Evolutionary conservation across 2,888 invertebrate genomes (phyloP).

Genomic region (Criorhina ranunculi): DNA sequence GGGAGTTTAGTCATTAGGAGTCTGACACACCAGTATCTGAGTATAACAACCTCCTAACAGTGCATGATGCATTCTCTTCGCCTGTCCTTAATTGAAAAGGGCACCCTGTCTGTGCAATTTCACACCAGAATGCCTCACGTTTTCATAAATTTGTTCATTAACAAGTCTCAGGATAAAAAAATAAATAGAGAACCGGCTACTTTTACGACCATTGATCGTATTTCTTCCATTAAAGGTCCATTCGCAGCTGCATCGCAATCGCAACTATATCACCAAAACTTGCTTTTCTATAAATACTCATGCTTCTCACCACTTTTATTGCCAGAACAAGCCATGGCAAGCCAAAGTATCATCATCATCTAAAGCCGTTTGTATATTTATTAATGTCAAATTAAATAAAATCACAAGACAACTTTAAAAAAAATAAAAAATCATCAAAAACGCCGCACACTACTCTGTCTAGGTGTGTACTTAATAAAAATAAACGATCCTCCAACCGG

Average conservation of each 20-base stretch:
- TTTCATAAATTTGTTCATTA: constrained; percentile 11
- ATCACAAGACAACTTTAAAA: constrained; percentile 52
- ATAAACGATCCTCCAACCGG: constrained; percentile 26
- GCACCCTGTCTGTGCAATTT: too few species aligned
- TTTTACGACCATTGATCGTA: constrained; percentile 30
- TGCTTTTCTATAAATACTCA: constrained; percentile 47
- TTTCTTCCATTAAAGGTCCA: constrained; percentile 17
- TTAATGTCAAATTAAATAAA: constrained; percentile 59
- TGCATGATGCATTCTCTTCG: too few species aligned
- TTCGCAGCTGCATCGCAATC: constrained; percentile 39
- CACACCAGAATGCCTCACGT: background rate
- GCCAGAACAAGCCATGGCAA: constrained; percentile 12
- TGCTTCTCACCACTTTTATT: constrained; percentile 22
- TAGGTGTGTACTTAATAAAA: constrained; percentile 22
- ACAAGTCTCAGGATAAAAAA: background rate
- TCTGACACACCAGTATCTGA: too few species aligned
- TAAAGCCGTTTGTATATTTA: constrained; percentile 31
- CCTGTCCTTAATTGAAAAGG: too few species aligned
- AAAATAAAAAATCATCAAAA: constrained; percentile 44
- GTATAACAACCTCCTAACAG: too few species aligned
- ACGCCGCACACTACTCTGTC: constrained; percentile 34
- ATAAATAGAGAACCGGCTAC: constrained; percentile 6
- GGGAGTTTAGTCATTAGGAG: too few species aligned
- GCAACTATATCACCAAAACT: constrained; percentile 19
- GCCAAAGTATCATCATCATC: constrained; percentile 23